A percentile compares a stretch with the other conserved stretches of the same genome.
Conservation (phyloP, 2,888 invertebrate genomes). For the Drosophila suboccidentalis region DNA sequence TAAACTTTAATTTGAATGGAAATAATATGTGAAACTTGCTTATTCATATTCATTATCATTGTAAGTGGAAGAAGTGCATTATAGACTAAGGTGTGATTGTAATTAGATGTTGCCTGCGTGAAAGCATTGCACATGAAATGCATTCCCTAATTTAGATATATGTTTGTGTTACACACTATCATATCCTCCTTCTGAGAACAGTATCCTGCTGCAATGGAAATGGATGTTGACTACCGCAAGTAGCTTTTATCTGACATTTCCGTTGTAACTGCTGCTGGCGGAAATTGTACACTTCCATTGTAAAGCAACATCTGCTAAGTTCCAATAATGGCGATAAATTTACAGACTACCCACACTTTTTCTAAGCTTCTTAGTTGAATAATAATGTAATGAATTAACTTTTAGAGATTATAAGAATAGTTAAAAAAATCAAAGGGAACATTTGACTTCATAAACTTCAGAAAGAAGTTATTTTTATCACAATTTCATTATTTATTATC, state of each 20-base stretch:
- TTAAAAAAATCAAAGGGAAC: neutral
- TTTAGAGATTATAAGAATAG: neutral
- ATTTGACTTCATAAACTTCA: neutral
- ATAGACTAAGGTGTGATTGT: neutral
- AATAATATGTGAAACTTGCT: too few species aligned
- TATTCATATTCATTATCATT: too few species aligned
- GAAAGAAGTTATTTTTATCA: neutral
- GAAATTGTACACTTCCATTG: constrained; percentile 30
- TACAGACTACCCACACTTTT: neutral
- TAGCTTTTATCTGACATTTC: constrained; percentile 48
- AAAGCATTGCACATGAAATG: neutral
- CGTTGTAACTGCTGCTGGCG: constrained; percentile 36
- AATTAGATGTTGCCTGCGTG: neutral
- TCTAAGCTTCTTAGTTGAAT: neutral
- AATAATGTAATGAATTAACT: neutral
- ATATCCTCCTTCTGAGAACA: neutral
- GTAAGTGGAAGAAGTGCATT: neutral
- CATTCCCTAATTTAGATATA: too few species aligned
- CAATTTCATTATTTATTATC: constrained; percentile 13
- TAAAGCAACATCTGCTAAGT: constrained; percentile 24
- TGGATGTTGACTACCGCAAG: constrained; percentile 32
- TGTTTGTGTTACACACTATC: neutral
- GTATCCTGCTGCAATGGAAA: constrained; percentile 10
- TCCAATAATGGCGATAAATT: constrained; percentile 10
- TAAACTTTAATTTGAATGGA: too few species aligned